Evolutionary conservation across 2,113 vertebrate species (phyloP).

Genomic region (Thryonomys swinderianus): DNA sequence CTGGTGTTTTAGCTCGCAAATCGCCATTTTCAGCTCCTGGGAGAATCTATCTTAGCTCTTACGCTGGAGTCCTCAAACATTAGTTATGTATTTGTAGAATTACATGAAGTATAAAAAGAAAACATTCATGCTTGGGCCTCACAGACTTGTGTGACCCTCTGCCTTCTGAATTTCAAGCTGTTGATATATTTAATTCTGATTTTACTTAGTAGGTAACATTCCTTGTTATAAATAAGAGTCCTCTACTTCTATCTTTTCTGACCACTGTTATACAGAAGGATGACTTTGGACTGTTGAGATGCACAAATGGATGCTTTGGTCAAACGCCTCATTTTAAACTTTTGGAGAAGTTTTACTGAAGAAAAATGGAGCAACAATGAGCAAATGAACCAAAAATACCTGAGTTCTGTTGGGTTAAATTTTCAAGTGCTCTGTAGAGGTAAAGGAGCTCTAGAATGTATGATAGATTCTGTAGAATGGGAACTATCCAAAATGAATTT

Average conservation of each 20-base stretch:
- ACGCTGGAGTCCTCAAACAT: background rate
- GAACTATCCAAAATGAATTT: too few species aligned
- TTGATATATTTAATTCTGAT: background rate
- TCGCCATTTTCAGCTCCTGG: background rate
- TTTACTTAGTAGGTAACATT: background rate
- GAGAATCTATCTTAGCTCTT: background rate
- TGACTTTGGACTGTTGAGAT: background rate
- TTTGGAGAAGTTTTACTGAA: slow-evolving; percentile 1
- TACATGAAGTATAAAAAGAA: background rate
- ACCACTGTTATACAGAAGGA: background rate
- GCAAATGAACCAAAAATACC: slow-evolving; percentile 7
- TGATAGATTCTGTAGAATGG: too few species aligned
- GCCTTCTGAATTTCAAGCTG: background rate
- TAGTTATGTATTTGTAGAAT: background rate
- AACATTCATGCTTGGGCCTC: background rate
- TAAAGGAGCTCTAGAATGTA: too few species aligned
- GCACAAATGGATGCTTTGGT: background rate
- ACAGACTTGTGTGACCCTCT: background rate
- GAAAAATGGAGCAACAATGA: background rate
- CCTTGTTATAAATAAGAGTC: background rate
- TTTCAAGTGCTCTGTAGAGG: background rate
- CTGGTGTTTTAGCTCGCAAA: background rate
- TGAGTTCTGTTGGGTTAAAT: slow-evolving; percentile 37
- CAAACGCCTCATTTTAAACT: background rate
- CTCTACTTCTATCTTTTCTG: background rate